Percentiles rank a stretch among this genome's conserved stretches.
Conservation (phyloP, 2,888 invertebrate genomes). For the Cyaniris semiargus region DNA sequence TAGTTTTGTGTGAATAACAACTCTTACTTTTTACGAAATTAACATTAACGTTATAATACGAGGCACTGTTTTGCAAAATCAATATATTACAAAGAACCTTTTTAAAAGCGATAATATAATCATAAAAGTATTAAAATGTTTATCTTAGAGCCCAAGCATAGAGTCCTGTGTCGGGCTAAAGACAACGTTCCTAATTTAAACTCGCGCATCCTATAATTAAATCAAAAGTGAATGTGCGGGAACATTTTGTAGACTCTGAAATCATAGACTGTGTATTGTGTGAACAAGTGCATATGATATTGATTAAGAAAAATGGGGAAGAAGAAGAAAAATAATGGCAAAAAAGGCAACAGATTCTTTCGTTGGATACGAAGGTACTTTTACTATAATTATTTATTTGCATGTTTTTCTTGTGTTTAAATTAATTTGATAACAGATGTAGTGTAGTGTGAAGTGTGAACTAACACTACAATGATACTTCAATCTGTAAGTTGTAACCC, state of each 20-base stretch:
- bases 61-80: not conserved
- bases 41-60: not conserved
- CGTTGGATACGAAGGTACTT: conserved; percentile 75
- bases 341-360: conserved; percentile 70
- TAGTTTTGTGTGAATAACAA: not conserved
- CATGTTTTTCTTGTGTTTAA: conserved; percentile 22
- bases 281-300: conserved; percentile 54
- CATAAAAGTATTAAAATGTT: conserved; percentile 37
- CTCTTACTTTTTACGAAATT: not conserved
- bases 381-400: conserved; percentile 3
- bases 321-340: conserved; percentile 71
- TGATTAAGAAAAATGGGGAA: conserved; percentile 65
- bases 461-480: not conserved
- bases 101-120: not conserved
- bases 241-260: conserved; percentile 42
- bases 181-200: conserved; percentile 52
- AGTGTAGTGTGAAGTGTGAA: not conserved
- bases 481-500: not conserved
- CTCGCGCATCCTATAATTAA: conserved; percentile 49
- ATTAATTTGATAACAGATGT: not conserved
- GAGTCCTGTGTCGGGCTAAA: conserved; percentile 66
- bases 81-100: not conserved
- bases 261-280: conserved; percentile 50
- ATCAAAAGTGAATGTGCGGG: conserved; percentile 46
- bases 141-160: conserved; percentile 56